Percentiles rank a stretch among this genome's conserved stretches.
These are phyloP conservation scores for Hydropotes inermis DNA, from an alignment of 2,113 vertebrate species.

Conservation along the genomic window DNA sequence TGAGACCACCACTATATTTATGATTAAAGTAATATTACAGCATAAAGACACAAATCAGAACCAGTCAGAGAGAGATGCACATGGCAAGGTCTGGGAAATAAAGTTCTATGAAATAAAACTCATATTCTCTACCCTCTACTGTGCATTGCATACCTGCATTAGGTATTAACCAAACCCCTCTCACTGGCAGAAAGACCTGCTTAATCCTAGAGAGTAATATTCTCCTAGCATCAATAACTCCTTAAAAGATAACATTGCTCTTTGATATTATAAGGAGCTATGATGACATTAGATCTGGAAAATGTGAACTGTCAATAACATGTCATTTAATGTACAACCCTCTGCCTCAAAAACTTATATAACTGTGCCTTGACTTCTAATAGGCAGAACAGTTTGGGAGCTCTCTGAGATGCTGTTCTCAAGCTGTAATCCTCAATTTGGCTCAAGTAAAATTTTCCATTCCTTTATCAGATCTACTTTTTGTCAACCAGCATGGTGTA, in stretches of 20 bases:
- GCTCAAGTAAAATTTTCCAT: neutral
- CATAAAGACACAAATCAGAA: neutral
- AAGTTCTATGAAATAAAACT: neutral
- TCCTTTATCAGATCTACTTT: neutral
- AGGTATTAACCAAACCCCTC: neutral
- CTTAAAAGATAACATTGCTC: neutral
- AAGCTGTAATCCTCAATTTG: neutral
- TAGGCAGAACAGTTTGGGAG: neutral
- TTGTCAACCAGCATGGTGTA: too few relatives aligned
- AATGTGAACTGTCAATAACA: neutral
- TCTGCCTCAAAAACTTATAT: neutral
- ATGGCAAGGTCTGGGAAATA: neutral
- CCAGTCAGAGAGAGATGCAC: neutral
- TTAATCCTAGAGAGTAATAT: neutral
- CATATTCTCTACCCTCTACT: neutral
- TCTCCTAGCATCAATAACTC: neutral
- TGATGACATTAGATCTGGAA: neutral
- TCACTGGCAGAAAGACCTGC: neutral
- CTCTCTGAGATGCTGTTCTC: neutral
- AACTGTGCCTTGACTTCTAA: neutral
- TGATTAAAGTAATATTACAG: neutral
- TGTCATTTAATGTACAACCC: neutral
- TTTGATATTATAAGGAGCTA: neutral
- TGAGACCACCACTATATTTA: neutral
- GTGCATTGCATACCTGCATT: neutral